Conservation (phyloP, 2,888 invertebrate species). For the Saturnia japonica region DNA sequence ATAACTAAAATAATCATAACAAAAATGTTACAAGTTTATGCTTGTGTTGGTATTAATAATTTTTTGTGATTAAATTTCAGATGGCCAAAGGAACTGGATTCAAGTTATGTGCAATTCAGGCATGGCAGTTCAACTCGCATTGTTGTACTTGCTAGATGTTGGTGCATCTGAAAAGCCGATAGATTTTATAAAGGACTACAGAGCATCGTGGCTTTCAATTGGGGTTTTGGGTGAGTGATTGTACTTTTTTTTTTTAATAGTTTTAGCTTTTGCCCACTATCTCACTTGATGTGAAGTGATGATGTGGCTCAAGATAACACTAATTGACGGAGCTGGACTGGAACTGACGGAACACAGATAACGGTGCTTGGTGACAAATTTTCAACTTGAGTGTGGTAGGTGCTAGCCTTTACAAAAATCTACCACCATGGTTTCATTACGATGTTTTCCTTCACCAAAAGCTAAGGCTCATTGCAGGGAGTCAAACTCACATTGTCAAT, state of each 20-base stretch:
- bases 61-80: constrained; percentile 59
- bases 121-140: constrained; percentile 90
- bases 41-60: neutral
- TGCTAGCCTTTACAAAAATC: neutral
- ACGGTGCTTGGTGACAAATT: no score
- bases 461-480: neutral
- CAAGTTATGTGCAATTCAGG: constrained; percentile 95
- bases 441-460: neutral
- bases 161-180: constrained; percentile 90
- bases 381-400: neutral
- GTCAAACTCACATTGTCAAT: neutral
- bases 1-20: neutral
- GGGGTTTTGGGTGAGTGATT: constrained; percentile 85
- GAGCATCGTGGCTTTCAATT: constrained; percentile 91
- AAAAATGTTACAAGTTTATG: neutral
- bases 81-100: constrained; percentile 93
- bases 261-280: neutral
- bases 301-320: neutral
- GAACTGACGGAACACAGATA: no score
- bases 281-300: neutral
- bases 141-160: constrained; percentile 90
- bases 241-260: neutral
- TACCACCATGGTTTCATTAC: neutral
- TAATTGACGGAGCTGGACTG: no score
- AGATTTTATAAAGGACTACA: constrained; percentile 88